Evolutionary conservation across 2,888 invertebrate species (phyloP), one percentile per base, ranked within the genome.

Genomic region (Belgica antarctica): DNA sequence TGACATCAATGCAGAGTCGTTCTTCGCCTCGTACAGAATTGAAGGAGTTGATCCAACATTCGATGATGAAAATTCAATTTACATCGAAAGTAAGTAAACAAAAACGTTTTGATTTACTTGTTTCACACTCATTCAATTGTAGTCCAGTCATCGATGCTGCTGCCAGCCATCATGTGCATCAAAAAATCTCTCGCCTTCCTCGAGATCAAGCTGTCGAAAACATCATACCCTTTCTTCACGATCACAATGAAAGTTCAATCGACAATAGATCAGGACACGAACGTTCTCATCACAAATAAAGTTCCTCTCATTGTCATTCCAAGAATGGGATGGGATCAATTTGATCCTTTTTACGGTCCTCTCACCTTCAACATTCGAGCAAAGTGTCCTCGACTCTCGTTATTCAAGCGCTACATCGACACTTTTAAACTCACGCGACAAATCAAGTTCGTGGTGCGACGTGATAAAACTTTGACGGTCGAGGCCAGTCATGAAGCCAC

Each of bases 231-330:
- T 3, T 34, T 15, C n/a, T 34, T 31, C 31, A 31, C 34, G 17
- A 34, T 62, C 7, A 28, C 28, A 15, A 1, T 34, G 19, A n/a
- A 34, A 25, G 15, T 12, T 10, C 31, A n/a, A 8, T 17, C 31
- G 4, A 5, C 17, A 7, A 24, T 5, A 5, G 57, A 17, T 57
- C 8, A 46, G 12, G 17, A n/a, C 12, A 24, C 15, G 19, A 2
- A 5, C 1, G 8, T n/a, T 2, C 28, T 3, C 1, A 19, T 19
- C 3, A 31, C 28, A 31, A 62, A 28, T 19, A 3, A 28, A 62
- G 34, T 62, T 62, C 62, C 62, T 28, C n/a, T 28, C 5, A 31
- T 62, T 3, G 27, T 62, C n/a, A n/a, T 62, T 5, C 62, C 62
- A 34, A 31, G 62, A 3, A 2, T 19, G 3, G 25, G 27, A 2